Evolutionary conservation across 2,888 invertebrate species (phyloP), one percentile per base, ranked within the genome.

Genomic region (Sphecodes monilicornis): DNA sequence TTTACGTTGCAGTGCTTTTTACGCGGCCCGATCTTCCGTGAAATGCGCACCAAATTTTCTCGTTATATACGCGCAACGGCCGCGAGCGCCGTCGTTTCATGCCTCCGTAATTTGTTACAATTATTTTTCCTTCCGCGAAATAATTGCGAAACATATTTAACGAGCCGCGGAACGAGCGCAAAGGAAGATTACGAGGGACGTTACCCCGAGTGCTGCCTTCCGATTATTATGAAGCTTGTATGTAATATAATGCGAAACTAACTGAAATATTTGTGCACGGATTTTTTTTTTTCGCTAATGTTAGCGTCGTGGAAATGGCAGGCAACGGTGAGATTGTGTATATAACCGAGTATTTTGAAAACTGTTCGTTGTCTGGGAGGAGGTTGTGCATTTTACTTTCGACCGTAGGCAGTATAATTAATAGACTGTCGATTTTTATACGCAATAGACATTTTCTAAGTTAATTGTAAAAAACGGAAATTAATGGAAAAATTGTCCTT

Each of bases 1-100:
- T 78, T 82, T 78, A 29, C 70, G 57, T n/a, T 69, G 22, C 26
- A 46, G 76, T 29, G 43, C 57, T 78, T 82, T 76, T 64, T 41
- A 50, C 76, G 70, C 72, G 69, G 60, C 16, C 43, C 43, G 54
- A 71, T 64, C 73, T 57, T 16, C 36, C 57, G 75, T 32, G 77
- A 57, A 70, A 74, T 36, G 13, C 26, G n/a, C 13, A 32, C 39
- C 36, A 39, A 39, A 70, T 41, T 80, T 75, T 60, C 11, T 74
- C 54, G 64, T 66, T 66, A 66, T 32, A 11, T 10, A 11, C 68
- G 68, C 39, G 10, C 22, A 29, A 32, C 43, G 60, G 60, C 43
- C 29, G 41, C 32, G 29, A 10, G 39, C 29, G 18, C 43, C 3
- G 29, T 43, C 26, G 43, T 39, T 70, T 46, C 43, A n/a, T 32